phyloP scores from a whole-genome alignment of 2,888 invertebrate genomes.

The Herminia tarsipennalis region DNA sequence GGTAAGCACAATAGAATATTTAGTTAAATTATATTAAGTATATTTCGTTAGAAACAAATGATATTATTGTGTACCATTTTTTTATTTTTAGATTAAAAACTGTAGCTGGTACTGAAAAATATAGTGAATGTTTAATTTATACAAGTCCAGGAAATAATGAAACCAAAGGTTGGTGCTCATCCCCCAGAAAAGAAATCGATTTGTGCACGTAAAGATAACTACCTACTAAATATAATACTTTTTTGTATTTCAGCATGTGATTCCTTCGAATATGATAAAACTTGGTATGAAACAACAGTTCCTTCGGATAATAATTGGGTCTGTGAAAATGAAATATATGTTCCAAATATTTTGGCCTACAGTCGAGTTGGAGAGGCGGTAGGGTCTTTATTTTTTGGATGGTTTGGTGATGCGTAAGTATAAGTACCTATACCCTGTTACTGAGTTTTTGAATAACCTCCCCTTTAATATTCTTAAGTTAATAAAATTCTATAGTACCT shows the following conservation, averaged over 20 bases:
- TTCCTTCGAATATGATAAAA: slow-evolving; percentile 56
- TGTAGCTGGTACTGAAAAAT: slow-evolving; percentile 29
- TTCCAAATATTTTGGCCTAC: slow-evolving; percentile 60
- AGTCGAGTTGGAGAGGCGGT: slow-evolving; percentile 59
- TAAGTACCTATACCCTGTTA: not conserved
- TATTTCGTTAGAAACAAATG: too few species aligned
- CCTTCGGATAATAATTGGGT: slow-evolving; percentile 68
- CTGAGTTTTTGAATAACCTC: not conserved
- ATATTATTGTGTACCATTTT: not conserved
- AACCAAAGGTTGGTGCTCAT: slow-evolving; percentile 23
- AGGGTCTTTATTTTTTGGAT: slow-evolving; percentile 65
- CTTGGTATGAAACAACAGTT: slow-evolving; percentile 64
- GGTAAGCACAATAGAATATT: too few species aligned
- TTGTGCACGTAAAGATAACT: not conserved
- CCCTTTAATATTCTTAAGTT: not conserved
- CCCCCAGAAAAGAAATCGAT: not conserved
- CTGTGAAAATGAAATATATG: slow-evolving; percentile 61
- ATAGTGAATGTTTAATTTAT: slow-evolving; percentile 57
- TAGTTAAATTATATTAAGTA: too few species aligned
- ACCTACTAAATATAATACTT: not conserved
- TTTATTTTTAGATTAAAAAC: slow-evolving; percentile 21
- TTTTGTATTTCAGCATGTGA: slow-evolving; percentile 54
- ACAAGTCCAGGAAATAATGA: slow-evolving; percentile 13
- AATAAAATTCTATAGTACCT: too few species aligned
- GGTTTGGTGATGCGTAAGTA: slow-evolving; percentile 69